Conservation (phyloP, 2,113 vertebrate genomes). For the Rhinoptilus africanus region DNA sequence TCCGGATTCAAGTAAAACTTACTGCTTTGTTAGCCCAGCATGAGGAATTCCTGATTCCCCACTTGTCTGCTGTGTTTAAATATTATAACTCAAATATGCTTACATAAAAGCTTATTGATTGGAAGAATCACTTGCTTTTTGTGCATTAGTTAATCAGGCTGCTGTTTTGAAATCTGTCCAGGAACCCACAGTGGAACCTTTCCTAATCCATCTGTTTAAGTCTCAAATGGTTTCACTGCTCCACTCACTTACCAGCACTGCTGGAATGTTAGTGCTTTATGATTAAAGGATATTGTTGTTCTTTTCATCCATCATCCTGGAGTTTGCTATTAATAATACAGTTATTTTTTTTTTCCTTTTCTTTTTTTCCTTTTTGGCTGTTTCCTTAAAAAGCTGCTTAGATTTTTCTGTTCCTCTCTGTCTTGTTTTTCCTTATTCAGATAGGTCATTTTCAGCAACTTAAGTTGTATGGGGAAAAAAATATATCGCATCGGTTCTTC, state of each 20-base stretch:
- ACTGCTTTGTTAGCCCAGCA: constrained; percentile 40
- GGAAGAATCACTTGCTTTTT: constrained; percentile 68
- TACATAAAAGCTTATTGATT: constrained; percentile 69
- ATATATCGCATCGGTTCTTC: not conserved
- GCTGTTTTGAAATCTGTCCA: constrained; percentile 71
- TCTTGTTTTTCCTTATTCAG: constrained; percentile 7
- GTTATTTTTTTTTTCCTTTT: not conserved
- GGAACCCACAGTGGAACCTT: constrained; percentile 67
- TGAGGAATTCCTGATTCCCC: constrained; percentile 42
- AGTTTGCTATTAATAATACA: constrained; percentile 69
- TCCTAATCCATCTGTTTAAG: constrained; percentile 73
- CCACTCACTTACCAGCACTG: constrained; percentile 58
- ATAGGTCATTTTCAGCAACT: constrained; percentile 34
- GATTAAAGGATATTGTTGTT: constrained; percentile 72
- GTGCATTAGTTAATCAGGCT: constrained; percentile 72
- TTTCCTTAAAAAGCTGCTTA: constrained; percentile 8
- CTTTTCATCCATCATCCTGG: constrained; percentile 69
- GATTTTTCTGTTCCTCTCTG: constrained; percentile 2
- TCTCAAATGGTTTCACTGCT: constrained; percentile 70
- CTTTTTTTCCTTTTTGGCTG: not conserved
- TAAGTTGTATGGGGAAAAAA: not conserved
- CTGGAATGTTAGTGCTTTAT: constrained; percentile 70
- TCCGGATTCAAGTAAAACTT: constrained; percentile 12
- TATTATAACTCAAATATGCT: constrained; percentile 67
- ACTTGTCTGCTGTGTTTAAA: constrained; percentile 57